Conservation (phyloP, 53 echinoderm and acorn worm species). For the Luidia sarsii region DNA sequence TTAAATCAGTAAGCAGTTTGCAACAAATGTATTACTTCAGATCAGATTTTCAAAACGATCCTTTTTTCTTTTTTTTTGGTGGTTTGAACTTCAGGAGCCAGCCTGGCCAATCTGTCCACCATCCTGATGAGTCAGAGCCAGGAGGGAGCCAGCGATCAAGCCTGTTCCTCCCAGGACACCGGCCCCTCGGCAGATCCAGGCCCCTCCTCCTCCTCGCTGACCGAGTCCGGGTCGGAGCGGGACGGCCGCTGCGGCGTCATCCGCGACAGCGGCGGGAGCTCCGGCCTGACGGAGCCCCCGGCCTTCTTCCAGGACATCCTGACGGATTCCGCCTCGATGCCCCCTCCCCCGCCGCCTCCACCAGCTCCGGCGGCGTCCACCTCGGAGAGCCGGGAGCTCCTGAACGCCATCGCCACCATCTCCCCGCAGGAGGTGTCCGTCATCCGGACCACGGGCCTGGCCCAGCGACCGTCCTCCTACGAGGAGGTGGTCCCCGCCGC, state of each 20-base stretch:
- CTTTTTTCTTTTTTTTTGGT: too few species aligned
- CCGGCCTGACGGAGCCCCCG: constrained; percentile 4
- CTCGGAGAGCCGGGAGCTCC: constrained; percentile 31
- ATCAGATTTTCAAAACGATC: too few species aligned
- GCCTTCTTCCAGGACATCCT: constrained; percentile 22
- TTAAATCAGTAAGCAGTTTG: too few species aligned
- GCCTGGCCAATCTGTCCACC: constrained; percentile 70
- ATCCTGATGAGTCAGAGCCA: constrained; percentile 70
- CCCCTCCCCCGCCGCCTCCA: background rate
- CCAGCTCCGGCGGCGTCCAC: background rate
- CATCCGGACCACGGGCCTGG: constrained; percentile 88
- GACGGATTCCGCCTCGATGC: background rate
- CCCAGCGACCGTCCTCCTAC: constrained; percentile 65
- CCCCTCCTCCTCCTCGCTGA: constrained; percentile 25
- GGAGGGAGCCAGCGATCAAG: constrained; percentile 51
- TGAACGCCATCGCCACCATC: constrained; percentile 58
- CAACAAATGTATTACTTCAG: too few species aligned
- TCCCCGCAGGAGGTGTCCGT: constrained; percentile 84
- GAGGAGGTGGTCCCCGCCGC: constrained; percentile 18
- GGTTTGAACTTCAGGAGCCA: too few species aligned
- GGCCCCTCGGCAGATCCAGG: constrained; percentile 25
- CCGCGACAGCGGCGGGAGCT: too few species aligned
- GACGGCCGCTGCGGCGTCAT: constrained; percentile 39
- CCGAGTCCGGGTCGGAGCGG: constrained; percentile 28
- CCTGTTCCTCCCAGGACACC: constrained; percentile 45